phyloP scores from a whole-genome alignment of 64 coral and sea anemone species.

The Acropora tenuis region DNA sequence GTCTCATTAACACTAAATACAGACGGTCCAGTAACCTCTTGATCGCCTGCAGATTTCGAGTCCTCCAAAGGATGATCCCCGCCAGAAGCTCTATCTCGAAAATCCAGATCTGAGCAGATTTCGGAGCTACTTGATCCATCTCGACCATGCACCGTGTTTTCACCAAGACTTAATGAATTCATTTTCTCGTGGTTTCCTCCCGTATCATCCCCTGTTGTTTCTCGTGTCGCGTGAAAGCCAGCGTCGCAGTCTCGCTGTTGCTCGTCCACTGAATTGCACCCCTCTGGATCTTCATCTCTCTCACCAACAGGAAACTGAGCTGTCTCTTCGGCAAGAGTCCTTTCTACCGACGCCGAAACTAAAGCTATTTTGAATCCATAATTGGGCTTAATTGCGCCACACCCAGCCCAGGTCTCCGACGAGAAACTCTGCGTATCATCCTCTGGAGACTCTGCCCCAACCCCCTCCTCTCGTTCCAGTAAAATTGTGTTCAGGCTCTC shows the following conservation, averaged over 20 bases:
- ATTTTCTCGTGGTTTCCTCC: too few species aligned
- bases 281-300: conserved; percentile 22
- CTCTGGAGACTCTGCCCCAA: conserved; percentile 78
- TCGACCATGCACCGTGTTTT: background rate
- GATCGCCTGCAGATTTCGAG: background rate
- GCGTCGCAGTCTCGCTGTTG: background rate
- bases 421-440: background rate
- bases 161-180: background rate
- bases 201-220: background rate
- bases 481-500: conserved; percentile 66
- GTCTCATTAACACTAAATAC: background rate
- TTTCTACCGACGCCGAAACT: background rate
- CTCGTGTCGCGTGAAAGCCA: background rate
- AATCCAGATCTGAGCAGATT: background rate
- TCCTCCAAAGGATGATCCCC: background rate
- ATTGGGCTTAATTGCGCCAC: background rate
- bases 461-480: conserved; percentile 72
- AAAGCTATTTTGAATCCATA: conserved; percentile 33
- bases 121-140: background rate
- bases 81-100: background rate
- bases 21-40: background rate
- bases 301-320: background rate
- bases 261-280: conserved; percentile 26
- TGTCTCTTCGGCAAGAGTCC: background rate
- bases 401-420: background rate